Evolutionary conservation across 2,888 invertebrate genomes (phyloP).

Genomic region (Muscina levida): DNA sequence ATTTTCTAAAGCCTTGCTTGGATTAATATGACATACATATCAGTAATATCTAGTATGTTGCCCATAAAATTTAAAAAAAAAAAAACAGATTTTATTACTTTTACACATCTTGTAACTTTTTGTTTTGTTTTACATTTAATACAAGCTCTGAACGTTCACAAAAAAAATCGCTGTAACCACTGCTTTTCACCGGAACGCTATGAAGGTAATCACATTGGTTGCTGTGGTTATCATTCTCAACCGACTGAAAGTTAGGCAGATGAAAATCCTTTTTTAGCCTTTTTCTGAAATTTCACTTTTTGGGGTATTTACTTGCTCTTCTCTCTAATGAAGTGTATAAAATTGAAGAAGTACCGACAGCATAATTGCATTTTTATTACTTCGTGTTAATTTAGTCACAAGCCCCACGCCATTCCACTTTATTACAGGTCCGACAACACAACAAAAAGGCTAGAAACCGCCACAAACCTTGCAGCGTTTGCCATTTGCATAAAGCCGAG

Average conservation of each 20-base stretch:
- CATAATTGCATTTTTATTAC: constrained; percentile 69
- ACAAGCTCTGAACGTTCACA: too few species aligned
- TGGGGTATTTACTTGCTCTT: constrained; percentile 43
- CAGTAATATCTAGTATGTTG: too few species aligned
- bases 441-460: constrained; percentile 54
- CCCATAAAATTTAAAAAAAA: too few species aligned
- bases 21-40: too few species aligned
- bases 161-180: too few species aligned
- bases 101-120: too few species aligned
- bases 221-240: constrained; percentile 58
- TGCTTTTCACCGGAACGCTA: background rate
- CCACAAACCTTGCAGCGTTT: constrained; percentile 56
- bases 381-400: constrained; percentile 60
- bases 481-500: constrained; percentile 63
- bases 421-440: constrained; percentile 2
- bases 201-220: constrained; percentile 55
- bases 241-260: constrained; percentile 22
- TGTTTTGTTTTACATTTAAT: too few species aligned
- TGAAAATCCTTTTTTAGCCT: constrained; percentile 5
- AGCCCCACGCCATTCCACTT: constrained; percentile 20
- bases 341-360: constrained; percentile 60
- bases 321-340: constrained; percentile 65
- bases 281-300: constrained; percentile 23
- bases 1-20: too few species aligned
- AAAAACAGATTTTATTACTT: too few species aligned